Percentiles rank a stretch among this genome's conserved stretches.
These are phyloP conservation scores for Tiliacea citrago DNA, from an alignment of 2,888 invertebrate species.

Conservation along the genomic window DNA sequence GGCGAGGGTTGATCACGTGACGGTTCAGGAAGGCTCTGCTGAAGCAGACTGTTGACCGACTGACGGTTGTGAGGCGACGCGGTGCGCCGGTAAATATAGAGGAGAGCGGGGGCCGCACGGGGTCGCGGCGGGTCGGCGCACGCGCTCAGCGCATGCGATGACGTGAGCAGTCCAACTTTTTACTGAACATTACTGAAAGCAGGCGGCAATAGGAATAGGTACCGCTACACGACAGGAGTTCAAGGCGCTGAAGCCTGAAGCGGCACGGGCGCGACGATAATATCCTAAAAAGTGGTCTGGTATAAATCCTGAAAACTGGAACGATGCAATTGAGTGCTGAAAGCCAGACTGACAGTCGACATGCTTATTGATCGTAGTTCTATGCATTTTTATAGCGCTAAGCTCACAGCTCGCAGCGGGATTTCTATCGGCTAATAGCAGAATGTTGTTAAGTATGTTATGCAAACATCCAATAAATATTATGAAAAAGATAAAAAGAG, in stretches of 20 bases:
- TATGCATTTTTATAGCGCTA: not conserved
- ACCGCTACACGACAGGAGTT: constrained; percentile 49
- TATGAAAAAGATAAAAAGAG: constrained; percentile 13
- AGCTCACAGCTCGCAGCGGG: not conserved
- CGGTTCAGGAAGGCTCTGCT: constrained; percentile 64
- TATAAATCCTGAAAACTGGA: constrained; percentile 33
- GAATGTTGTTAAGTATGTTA: constrained; percentile 1
- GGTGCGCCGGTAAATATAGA: constrained; percentile 76
- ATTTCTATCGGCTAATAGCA: constrained; percentile 3
- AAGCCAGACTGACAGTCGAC: constrained; percentile 22
- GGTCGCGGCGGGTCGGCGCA: constrained; percentile 70
- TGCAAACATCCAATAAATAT: not conserved
- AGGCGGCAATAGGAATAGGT: constrained; percentile 58
- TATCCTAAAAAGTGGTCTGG: constrained; percentile 8
- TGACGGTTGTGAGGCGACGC: constrained; percentile 63
- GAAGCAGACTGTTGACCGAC: constrained; percentile 70
- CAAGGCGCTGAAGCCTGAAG: constrained; percentile 32
- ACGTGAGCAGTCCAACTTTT: constrained; percentile 78
- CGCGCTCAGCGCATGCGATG: constrained; percentile 80
- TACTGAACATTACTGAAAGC: constrained; percentile 80
- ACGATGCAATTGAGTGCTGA: constrained; percentile 27
- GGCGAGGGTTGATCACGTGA: constrained; percentile 76
- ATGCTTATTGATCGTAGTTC: constrained; percentile 31
- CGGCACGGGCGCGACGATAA: constrained; percentile 5
- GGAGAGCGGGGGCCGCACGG: constrained; percentile 61